These are phyloP conservation scores for Nymphalis io DNA, from an alignment of 1,140 invertebrate genomes.

Conservation along the genomic window DNA sequence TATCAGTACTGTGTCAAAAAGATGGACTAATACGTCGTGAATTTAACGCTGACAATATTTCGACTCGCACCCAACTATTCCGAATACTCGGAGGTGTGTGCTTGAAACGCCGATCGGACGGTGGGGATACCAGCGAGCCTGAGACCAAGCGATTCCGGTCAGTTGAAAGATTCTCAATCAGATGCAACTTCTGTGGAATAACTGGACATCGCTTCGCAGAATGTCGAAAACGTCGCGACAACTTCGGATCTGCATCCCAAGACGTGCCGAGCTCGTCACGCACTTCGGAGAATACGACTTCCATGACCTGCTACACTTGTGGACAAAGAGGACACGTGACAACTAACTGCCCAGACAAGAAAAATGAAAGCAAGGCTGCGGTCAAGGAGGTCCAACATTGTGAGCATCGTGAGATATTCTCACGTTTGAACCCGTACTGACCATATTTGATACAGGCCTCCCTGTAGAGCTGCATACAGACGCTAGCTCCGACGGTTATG, in stretches of 20 bases:
- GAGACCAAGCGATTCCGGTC: constrained; percentile 8
- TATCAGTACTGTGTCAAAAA: constrained; percentile 41
- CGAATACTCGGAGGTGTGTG: constrained; percentile 34
- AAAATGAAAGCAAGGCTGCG: constrained; percentile 22
- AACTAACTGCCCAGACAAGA: constrained; percentile 33
- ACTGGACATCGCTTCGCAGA: background rate
- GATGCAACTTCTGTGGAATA: background rate
- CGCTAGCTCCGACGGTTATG: too few relatives aligned
- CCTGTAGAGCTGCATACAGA: too few relatives aligned
- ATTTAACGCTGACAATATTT: constrained; percentile 34
- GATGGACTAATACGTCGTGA: constrained; percentile 38
- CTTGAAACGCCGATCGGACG: constrained; percentile 3
- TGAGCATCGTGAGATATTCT: too few relatives aligned
- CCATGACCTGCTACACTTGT: constrained; percentile 34
- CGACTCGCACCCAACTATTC: constrained; percentile 36
- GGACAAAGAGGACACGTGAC: constrained; percentile 13
- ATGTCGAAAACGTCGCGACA: constrained; percentile 5
- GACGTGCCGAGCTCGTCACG: constrained; percentile 28
- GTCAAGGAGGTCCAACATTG: constrained; percentile 42
- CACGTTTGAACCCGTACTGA: too few relatives aligned
- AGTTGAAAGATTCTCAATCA: constrained; percentile 11
- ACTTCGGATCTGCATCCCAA: constrained; percentile 13
- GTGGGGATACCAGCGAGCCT: constrained; percentile 11
- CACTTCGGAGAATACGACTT: constrained; percentile 18
- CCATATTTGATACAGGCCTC: too few relatives aligned